phyloP scores from a whole-genome alignment of 2,888 invertebrate species.

The Tachystola acroxantha region DNA sequence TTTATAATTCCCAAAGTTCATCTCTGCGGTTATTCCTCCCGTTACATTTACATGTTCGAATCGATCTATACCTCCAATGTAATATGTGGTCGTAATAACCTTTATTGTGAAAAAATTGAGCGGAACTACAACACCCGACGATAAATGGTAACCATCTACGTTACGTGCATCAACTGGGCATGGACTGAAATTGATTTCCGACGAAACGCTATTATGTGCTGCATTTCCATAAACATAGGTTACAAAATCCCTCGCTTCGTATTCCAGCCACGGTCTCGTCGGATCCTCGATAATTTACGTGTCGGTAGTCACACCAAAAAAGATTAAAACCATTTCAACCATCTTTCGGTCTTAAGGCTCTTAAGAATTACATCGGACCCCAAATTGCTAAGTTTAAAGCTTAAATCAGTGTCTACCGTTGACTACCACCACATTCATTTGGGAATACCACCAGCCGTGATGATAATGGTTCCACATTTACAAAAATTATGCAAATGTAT shows the following conservation, averaged over 20 bases:
- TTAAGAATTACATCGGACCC: constrained; percentile 18
- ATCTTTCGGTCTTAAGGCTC: neutral
- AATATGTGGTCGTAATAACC: constrained; percentile 9
- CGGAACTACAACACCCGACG: constrained; percentile 17
- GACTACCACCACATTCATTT: constrained; percentile 28
- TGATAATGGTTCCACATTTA: constrained; percentile 21
- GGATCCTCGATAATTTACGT: constrained; percentile 23
- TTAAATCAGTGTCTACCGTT: constrained; percentile 29
- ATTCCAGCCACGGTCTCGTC: constrained; percentile 17
- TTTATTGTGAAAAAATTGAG: constrained; percentile 14
- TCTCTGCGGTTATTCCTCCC: constrained; percentile 6
- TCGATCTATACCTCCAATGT: constrained; percentile 4
- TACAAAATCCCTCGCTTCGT: constrained; percentile 25
- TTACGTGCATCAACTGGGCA: constrained; percentile 19
- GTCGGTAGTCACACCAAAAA: constrained; percentile 30
- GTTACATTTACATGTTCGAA: constrained; percentile 5
- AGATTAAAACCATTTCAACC: constrained; percentile 15
- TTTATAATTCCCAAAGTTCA: neutral
- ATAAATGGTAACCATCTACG: constrained; percentile 22
- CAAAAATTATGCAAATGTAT: constrained; percentile 25
- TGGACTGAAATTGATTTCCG: constrained; percentile 21
- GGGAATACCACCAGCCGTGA: constrained; percentile 30
- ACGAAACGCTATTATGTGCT: constrained; percentile 20
- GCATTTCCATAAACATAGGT: constrained; percentile 30
- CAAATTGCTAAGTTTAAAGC: constrained; percentile 22